phyloP scores from a whole-genome alignment of 2,888 invertebrate genomes.

The Horisme vitalbata region DNA sequence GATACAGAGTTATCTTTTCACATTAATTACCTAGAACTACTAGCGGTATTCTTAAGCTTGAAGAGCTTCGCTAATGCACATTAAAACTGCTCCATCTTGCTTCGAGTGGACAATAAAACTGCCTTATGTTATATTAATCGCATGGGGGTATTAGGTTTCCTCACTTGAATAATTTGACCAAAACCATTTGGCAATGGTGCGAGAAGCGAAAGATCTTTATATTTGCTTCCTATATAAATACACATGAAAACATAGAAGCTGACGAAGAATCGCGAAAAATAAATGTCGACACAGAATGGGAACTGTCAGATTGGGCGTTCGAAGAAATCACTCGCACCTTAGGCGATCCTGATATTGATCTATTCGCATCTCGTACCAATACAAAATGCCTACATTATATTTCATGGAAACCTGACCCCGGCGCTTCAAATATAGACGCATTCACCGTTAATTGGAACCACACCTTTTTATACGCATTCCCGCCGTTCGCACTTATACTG shows the following conservation, averaged over 20 bases:
- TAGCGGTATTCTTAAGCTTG: constrained; percentile 2
- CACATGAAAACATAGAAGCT: constrained; percentile 15
- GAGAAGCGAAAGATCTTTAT: constrained; percentile 3
- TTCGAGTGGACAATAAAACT: constrained; percentile 19
- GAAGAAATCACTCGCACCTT: constrained; percentile 4
- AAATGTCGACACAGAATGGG: background rate
- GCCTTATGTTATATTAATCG: constrained; percentile 15
- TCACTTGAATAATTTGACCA: constrained; percentile 15
- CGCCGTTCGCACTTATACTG: constrained; percentile 17
- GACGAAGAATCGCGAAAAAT: constrained; percentile 14
- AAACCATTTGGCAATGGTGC: constrained; percentile 19
- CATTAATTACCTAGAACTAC: constrained; percentile 12
- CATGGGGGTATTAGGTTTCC: constrained; percentile 24
- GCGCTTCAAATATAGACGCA: constrained; percentile 2
- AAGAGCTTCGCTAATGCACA: no score
- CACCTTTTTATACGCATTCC: constrained; percentile 12
- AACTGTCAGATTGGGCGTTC: constrained; percentile 11
- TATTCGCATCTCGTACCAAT: constrained; percentile 10
- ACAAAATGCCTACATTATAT: constrained; percentile 4
- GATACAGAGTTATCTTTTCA: constrained; percentile 1
- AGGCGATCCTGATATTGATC: constrained; percentile 4
- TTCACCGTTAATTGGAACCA: constrained; percentile 8
- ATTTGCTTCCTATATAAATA: constrained; percentile 18
- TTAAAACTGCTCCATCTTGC: background rate
- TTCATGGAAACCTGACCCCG: constrained; percentile 11